Conservation (phyloP, 2,888 invertebrate species). For the Luperina nickerlii region DNA sequence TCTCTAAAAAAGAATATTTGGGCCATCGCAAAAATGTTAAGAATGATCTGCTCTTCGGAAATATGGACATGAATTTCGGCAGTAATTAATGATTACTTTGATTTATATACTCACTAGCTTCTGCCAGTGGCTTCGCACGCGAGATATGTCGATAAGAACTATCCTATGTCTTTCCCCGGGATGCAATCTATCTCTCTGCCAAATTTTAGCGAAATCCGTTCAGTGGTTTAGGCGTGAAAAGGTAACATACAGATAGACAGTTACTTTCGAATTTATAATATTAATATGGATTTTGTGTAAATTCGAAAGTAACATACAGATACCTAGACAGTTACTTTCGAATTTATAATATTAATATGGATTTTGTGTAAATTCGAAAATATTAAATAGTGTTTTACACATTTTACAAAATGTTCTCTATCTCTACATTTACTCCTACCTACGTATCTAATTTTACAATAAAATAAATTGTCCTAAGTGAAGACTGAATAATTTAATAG, state of each 20-base stretch:
- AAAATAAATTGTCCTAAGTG: neutral
- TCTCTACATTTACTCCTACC: neutral
- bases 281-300: neutral
- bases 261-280: no score
- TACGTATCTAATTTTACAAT: neutral
- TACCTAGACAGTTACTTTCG: no score
- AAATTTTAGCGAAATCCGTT: no score
- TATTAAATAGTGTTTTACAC: neutral
- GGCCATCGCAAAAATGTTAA: slow-evolving; percentile 49
- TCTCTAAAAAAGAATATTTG: slow-evolving; percentile 58
- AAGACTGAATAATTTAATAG: neutral
- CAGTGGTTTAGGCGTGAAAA: no score
- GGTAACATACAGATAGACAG: no score
- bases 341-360: no score
- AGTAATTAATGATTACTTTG: slow-evolving; percentile 37
- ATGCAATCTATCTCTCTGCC: no score
- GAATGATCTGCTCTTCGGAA: slow-evolving; percentile 34
- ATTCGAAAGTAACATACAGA: neutral
- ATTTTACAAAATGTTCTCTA: neutral
- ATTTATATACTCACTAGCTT: slow-evolving; percentile 8
- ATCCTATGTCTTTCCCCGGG: no score
- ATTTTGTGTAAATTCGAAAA: neutral
- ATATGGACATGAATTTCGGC: slow-evolving; percentile 38
- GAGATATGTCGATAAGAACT: no score
- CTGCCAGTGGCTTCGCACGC: no score